These are phyloP conservation scores for Haliclystus octoradiatus DNA, from an alignment of 30 jellyfish, hydroid and myxozoan genomes.

Conservation along the genomic window DNA sequence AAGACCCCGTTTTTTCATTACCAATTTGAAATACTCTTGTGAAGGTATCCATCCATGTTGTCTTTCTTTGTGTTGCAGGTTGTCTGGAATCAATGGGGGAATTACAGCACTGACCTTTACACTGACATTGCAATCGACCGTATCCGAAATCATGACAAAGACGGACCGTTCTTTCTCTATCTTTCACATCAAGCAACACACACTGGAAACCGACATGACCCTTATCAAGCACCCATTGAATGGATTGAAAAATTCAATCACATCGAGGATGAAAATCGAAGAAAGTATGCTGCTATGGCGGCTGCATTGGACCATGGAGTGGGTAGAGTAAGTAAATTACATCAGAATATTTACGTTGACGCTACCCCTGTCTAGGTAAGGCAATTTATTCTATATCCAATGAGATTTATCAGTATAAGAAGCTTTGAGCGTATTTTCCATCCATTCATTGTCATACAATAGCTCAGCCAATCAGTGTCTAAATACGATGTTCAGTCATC, in stretches of 20 bases:
- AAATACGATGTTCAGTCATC: too few relatives aligned
- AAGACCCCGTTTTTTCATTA: too few relatives aligned
- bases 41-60: too few relatives aligned
- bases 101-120: conserved; percentile 58
- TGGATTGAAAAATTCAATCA: conserved; percentile 60
- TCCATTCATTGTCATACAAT: too few relatives aligned
- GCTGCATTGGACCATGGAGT: conserved; percentile 77
- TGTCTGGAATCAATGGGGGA: conserved; percentile 82
- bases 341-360: background rate
- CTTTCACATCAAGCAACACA: conserved; percentile 92
- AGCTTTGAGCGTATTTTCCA: too few relatives aligned
- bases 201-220: conserved; percentile 82
- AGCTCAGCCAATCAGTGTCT: too few relatives aligned
- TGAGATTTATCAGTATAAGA: too few relatives aligned
- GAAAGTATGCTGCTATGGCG: conserved; percentile 90
- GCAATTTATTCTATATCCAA: too few relatives aligned
- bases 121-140: conserved; percentile 53
- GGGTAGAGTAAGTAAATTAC: conserved; percentile 34
- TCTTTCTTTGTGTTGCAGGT: conserved; percentile 31
- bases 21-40: too few relatives aligned
- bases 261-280: conserved; percentile 52
- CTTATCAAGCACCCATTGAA: conserved; percentile 70
- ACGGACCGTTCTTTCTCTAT: conserved; percentile 73
- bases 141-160: conserved; percentile 44
- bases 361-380: too few relatives aligned